Conservation (phyloP, 2,797 vertebrate species). For the Urosaurus nigricauda region DNA sequence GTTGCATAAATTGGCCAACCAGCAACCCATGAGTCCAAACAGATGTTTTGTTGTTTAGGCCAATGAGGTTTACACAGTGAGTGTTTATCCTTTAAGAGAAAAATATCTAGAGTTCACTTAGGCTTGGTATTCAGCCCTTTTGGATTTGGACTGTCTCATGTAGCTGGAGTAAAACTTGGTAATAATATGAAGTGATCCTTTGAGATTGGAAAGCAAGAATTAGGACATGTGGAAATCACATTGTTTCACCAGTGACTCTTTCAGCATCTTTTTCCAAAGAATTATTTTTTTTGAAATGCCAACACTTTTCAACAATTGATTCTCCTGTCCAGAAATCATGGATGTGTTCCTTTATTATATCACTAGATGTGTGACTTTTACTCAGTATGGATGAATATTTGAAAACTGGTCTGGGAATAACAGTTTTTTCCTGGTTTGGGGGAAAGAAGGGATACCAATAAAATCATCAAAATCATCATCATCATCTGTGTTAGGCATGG, state of each 20-base stretch:
- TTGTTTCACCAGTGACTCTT: background rate
- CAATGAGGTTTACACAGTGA: background rate
- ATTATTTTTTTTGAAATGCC: constrained; percentile 14
- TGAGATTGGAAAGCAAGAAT: constrained; percentile 9
- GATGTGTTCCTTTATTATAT: background rate
- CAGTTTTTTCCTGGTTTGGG: background rate
- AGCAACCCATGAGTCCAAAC: constrained; percentile 31
- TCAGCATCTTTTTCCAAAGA: background rate
- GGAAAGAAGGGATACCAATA: too few relatives aligned
- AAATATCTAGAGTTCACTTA: constrained; percentile 7
- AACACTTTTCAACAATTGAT: background rate
- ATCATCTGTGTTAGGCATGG: background rate
- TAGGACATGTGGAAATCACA: constrained; percentile 12
- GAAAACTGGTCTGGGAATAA: background rate
- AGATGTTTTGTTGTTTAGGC: constrained; percentile 30
- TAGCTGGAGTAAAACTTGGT: background rate
- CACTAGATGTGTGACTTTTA: background rate
- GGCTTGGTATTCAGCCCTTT: background rate
- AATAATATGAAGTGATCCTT: constrained; percentile 3
- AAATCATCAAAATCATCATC: too few relatives aligned
- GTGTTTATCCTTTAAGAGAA: constrained; percentile 30
- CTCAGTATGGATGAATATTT: background rate
- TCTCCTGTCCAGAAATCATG: background rate
- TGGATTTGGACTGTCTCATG: background rate
- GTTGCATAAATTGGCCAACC: constrained; percentile 30